phyloP scores from a whole-genome alignment of 2,888 invertebrate genomes.

The Cataglyphis rosenhaueri region DNA sequence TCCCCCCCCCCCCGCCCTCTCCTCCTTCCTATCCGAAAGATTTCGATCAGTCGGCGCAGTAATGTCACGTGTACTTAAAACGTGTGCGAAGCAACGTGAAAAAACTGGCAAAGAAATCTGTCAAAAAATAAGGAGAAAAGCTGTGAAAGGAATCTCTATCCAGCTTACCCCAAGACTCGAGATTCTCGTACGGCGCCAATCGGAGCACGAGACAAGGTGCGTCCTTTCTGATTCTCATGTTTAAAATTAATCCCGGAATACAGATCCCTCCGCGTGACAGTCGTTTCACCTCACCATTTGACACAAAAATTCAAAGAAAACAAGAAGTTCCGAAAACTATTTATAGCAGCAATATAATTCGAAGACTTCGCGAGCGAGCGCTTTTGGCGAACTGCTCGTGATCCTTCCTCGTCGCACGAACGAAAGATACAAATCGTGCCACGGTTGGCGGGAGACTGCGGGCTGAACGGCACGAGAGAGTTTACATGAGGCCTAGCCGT shows the following conservation, averaged over 20 bases:
- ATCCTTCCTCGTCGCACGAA: neutral
- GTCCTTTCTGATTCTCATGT: constrained; percentile 89
- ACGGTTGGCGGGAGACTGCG: constrained; percentile 76
- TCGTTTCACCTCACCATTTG: constrained; percentile 74
- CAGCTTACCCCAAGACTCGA: constrained; percentile 81
- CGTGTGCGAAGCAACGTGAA: neutral
- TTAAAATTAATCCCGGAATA: constrained; percentile 43
- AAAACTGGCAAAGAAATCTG: neutral
- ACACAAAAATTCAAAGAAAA: constrained; percentile 56
- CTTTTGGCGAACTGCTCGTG: neutral
- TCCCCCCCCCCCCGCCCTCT: too few relatives aligned
- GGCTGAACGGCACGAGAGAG: constrained; percentile 76
- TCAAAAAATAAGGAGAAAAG: neutral
- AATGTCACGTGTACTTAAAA: neutral
- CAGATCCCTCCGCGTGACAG: neutral
- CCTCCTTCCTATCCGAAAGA: neutral
- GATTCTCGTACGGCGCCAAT: constrained; percentile 87
- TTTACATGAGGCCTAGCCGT: constrained; percentile 79
- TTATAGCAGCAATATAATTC: neutral
- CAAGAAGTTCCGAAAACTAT: neutral
- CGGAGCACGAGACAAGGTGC: constrained; percentile 89
- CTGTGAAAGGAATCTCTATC: neutral
- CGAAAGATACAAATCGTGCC: neutral
- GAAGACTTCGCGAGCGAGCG: neutral
- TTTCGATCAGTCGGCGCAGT: neutral